These are phyloP conservation scores for Bicyclus anynana DNA, from an alignment of 1,140 invertebrate species.

Conservation along the genomic window DNA sequence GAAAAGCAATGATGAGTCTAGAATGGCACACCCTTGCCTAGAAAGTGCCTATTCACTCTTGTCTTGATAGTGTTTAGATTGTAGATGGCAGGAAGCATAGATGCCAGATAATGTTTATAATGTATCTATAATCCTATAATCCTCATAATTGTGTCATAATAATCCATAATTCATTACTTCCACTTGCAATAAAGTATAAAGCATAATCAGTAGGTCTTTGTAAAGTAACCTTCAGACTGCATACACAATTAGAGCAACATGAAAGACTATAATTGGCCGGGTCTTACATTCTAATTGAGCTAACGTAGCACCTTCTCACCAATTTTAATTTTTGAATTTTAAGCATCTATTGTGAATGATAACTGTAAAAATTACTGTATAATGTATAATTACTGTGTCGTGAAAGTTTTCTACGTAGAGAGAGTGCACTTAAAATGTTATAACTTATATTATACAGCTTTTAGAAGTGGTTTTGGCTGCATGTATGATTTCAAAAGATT, in stretches of 20 bases:
- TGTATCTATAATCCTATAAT: too few species aligned
- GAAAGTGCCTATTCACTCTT: too few species aligned
- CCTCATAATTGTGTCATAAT: too few species aligned
- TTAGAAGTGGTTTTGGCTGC: too few species aligned
- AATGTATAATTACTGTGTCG: not conserved
- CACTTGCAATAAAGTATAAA: not conserved
- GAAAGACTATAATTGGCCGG: conserved; percentile 20
- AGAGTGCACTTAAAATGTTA: conserved; percentile 74
- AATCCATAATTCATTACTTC: not conserved
- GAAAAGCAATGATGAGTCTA: too few species aligned
- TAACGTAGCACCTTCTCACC: conserved; percentile 8
- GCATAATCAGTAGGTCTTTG: conserved; percentile 17
- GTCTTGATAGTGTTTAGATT: too few species aligned
- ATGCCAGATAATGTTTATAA: too few species aligned
- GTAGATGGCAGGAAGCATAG: too few species aligned
- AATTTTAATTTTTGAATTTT: conserved; percentile 6
- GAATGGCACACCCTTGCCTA: too few species aligned
- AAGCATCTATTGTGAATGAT: conserved; percentile 2
- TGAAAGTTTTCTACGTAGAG: conserved; percentile 11
- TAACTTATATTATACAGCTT: too few species aligned
- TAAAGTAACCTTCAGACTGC: conserved; percentile 22
- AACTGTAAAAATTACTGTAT: conserved; percentile 12
- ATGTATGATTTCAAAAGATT: too few species aligned
- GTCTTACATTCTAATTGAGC: conserved; percentile 25
- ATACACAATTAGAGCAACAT: conserved; percentile 19